These are phyloP conservation scores for Eupeodes latifasciatus DNA, from an alignment of 2,888 invertebrate genomes.

Conservation along the genomic window DNA sequence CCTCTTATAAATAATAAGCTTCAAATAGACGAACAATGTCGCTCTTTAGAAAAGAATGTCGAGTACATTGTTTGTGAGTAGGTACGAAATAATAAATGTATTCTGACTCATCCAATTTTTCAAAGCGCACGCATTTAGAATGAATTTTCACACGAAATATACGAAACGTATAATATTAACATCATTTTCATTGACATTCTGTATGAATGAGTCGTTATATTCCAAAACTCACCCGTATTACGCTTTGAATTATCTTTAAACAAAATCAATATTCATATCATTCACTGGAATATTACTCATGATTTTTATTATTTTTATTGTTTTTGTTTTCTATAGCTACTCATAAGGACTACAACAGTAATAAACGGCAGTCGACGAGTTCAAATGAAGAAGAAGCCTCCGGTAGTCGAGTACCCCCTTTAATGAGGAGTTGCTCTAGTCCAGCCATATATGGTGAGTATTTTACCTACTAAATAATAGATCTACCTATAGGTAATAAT, in stretches of 20 bases:
- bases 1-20: slow-evolving; percentile 30
- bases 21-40: slow-evolving; percentile 60
- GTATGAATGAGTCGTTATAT: slow-evolving; percentile 56
- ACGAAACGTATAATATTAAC: slow-evolving; percentile 35
- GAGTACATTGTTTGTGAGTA: slow-evolving; percentile 18
- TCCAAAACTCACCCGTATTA: slow-evolving; percentile 19
- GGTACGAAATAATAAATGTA: not conserved
- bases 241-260: slow-evolving; percentile 30
- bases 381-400: slow-evolving; percentile 84
- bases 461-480: not conserved
- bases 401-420: slow-evolving; percentile 83
- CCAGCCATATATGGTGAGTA: slow-evolving; percentile 84
- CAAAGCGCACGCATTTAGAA: slow-evolving; percentile 57
- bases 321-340: slow-evolving; percentile 86
- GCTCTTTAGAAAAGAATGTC: slow-evolving; percentile 44
- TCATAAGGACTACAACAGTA: slow-evolving; percentile 89
- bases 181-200: slow-evolving; percentile 70
- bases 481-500: not conserved
- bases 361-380: slow-evolving; percentile 85
- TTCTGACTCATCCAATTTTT: slow-evolving; percentile 61
- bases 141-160: slow-evolving; percentile 67
- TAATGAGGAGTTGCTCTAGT: slow-evolving; percentile 85
- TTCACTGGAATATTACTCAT: slow-evolving; percentile 69
- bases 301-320: slow-evolving; percentile 10
- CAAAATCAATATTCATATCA: slow-evolving; percentile 67